Percentiles rank a stretch among this genome's conserved stretches.
These are phyloP conservation scores for Eubasilissa regina DNA, from an alignment of 1,140 invertebrate species.

Conservation along the genomic window DNA sequence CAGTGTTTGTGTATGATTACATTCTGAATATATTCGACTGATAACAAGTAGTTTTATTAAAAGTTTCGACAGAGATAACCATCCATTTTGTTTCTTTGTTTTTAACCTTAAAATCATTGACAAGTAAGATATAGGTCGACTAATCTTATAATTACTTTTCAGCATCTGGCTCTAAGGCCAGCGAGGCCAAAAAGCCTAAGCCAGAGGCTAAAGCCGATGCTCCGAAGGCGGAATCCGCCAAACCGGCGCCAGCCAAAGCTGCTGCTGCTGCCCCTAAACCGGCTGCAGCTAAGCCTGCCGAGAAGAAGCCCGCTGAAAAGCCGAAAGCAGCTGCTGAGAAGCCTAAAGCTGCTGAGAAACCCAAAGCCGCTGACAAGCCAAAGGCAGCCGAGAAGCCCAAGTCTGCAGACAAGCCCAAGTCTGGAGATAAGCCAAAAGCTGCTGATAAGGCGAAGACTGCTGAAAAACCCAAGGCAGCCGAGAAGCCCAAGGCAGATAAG, in stretches of 20 bases:
- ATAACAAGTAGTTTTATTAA: not conserved
- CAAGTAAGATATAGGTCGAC: slow-evolving; percentile 5
- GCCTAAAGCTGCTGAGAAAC: slow-evolving; percentile 63
- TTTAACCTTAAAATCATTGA: slow-evolving; percentile 49
- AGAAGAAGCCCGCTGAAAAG: slow-evolving; percentile 71
- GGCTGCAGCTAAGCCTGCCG: slow-evolving; percentile 69
- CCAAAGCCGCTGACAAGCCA: slow-evolving; percentile 72
- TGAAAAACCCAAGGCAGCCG: slow-evolving; percentile 70
- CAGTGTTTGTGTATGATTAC: not conserved
- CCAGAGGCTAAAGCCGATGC: slow-evolving; percentile 63
- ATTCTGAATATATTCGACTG: not conserved
- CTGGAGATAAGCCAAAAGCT: slow-evolving; percentile 68
- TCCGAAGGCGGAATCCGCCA: slow-evolving; percentile 65
- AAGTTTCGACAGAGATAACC: not conserved
- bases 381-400: slow-evolving; percentile 73
- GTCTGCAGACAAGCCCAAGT: slow-evolving; percentile 65
- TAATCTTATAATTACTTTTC: slow-evolving; percentile 46
- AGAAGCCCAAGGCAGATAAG: slow-evolving; percentile 75
- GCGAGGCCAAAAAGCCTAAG: slow-evolving; percentile 66
- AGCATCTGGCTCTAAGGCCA: slow-evolving; percentile 60
- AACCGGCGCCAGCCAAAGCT: slow-evolving; percentile 66
- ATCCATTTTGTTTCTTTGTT: not conserved
- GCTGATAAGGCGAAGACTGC: slow-evolving; percentile 67
- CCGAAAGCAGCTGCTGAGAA: slow-evolving; percentile 69
- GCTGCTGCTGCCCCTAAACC: slow-evolving; percentile 70